Evolutionary conservation across 2,888 invertebrate species (phyloP).

Genomic region (Limenitis camilla): DNA sequence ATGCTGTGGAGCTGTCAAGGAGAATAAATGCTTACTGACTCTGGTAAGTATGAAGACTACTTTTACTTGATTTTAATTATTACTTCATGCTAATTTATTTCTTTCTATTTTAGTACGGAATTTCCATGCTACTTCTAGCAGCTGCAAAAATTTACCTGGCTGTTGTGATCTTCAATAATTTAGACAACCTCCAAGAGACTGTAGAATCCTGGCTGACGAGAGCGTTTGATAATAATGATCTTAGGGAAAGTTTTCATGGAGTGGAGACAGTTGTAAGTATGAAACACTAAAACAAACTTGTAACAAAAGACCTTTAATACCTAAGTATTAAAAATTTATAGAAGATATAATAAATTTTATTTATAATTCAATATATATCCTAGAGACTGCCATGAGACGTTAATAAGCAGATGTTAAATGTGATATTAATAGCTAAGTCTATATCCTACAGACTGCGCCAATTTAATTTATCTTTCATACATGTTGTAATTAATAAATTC

Average conservation of each 20-base stretch:
- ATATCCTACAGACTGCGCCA: no score
- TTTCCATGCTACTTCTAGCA: slow-evolving; percentile 43
- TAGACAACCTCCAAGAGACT: slow-evolving; percentile 24
- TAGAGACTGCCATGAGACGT: no score
- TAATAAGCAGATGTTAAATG: not conserved
- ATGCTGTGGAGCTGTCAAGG: slow-evolving; percentile 86
- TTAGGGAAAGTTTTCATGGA: slow-evolving; percentile 32
- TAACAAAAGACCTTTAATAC: no score
- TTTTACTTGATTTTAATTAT: not conserved
- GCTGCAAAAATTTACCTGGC: slow-evolving; percentile 43
- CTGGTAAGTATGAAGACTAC: not conserved
- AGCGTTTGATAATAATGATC: slow-evolving; percentile 32
- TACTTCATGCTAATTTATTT: not conserved
- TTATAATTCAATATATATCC: no score
- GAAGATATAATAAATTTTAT: no score
- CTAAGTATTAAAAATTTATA: no score
- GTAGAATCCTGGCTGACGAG: slow-evolving; percentile 39
- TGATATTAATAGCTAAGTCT: not conserved
- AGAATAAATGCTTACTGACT: slow-evolving; percentile 83
- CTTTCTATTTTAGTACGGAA: slow-evolving; percentile 42
- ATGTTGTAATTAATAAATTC: no score
- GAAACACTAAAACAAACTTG: not conserved
- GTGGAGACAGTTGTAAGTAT: slow-evolving; percentile 43
- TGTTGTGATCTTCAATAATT: slow-evolving; percentile 37
- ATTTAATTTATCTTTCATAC: no score